Percentiles rank a stretch among this genome's conserved stretches.
phyloP scores from a whole-genome alignment of 2,888 invertebrate species.

The Malthinus flaveolus region DNA sequence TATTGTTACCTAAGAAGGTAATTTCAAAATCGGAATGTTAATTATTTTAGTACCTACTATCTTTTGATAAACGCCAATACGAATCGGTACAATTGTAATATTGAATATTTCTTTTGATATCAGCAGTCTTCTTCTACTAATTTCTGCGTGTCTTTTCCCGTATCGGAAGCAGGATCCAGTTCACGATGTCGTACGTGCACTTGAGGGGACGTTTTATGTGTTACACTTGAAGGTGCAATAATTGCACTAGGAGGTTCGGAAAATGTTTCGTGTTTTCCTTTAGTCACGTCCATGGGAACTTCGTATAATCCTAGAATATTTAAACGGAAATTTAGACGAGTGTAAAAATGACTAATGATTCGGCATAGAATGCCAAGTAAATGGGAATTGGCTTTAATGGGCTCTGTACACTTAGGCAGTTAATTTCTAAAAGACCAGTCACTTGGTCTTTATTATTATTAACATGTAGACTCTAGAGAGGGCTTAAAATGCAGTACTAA shows the following conservation, averaged over 20 bases:
- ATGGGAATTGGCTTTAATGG: no score
- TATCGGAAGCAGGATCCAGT: slow-evolving; percentile 83
- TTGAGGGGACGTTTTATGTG: slow-evolving; percentile 76
- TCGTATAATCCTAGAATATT: slow-evolving; percentile 71
- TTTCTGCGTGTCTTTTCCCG: slow-evolving; percentile 89
- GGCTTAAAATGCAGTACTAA: no score
- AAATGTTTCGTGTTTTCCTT: slow-evolving; percentile 62
- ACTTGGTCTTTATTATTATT: no score
- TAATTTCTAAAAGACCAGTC: no score
- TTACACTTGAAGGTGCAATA: slow-evolving; percentile 79
- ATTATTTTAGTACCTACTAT: slow-evolving; percentile 34
- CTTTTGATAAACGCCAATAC: slow-evolving; percentile 43
- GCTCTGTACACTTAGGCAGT: no score
- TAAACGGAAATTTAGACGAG: slow-evolving; percentile 35
- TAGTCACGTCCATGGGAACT: slow-evolving; percentile 73
- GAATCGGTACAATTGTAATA: slow-evolving; percentile 43
- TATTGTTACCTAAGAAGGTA: slow-evolving; percentile 6
- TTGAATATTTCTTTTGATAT: slow-evolving; percentile 46
- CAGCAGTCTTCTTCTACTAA: slow-evolving; percentile 87
- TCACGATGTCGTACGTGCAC: slow-evolving; percentile 74
- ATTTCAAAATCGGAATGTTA: neutral
- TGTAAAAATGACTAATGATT: neutral
- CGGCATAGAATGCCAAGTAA: no score
- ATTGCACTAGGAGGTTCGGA: slow-evolving; percentile 71
- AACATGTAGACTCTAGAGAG: no score